These are phyloP conservation scores for Amorpha juglandis DNA, from an alignment of 2,888 invertebrate species.

Conservation along the genomic window DNA sequence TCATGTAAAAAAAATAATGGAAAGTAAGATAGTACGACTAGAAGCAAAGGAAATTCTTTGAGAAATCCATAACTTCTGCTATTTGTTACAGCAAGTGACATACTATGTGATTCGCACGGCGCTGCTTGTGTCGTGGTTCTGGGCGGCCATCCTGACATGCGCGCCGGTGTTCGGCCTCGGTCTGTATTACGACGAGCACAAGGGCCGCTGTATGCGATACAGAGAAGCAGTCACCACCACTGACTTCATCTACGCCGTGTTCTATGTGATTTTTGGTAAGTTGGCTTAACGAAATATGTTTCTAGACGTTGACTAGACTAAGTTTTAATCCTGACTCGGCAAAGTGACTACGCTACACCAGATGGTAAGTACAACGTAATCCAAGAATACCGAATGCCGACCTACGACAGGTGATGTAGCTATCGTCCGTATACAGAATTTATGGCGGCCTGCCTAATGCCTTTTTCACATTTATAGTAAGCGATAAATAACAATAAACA, in stretches of 20 bases:
- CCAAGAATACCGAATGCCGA: no score
- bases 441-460: no score
- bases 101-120: slow-evolving; percentile 89
- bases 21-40: no score
- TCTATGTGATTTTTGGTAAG: slow-evolving; percentile 91
- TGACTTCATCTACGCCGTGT: slow-evolving; percentile 90
- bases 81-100: slow-evolving; percentile 88
- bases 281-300: background rate
- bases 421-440: no score
- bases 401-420: no score
- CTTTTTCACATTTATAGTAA: no score
- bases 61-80: background rate
- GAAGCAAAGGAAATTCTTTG: no score
- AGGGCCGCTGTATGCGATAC: slow-evolving; percentile 87
- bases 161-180: slow-evolving; percentile 90
- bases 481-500: no score
- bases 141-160: slow-evolving; percentile 88
- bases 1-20: no score
- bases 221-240: slow-evolving; percentile 86
- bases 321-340: no score
- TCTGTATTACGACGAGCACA: slow-evolving; percentile 85
- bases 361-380: no score
- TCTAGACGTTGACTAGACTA: background rate
- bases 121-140: slow-evolving; percentile 88
- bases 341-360: no score